Base-by-base conservation (phyloP, 2,888 invertebrate genomes). In the Habroteleia sp. region DNA sequence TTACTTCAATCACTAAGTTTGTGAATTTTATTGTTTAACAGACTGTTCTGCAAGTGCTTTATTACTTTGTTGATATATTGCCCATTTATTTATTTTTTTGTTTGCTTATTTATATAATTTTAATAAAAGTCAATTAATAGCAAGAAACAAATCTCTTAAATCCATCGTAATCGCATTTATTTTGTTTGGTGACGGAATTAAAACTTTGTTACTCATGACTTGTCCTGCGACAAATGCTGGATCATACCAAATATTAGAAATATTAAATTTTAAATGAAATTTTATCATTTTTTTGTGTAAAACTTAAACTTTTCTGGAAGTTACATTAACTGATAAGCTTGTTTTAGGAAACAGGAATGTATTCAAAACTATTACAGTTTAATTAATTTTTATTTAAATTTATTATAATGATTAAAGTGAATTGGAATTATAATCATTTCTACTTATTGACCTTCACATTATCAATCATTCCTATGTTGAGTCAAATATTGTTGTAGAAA, bases 201-300 rank as follows among this genome's bases (percentile, higher is more conserved):
- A 33, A 5, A 44, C 16, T 41, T 23, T 17, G 14, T 37, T 50
- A 44, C 14, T 25, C 54, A 65, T 52, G 35, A 35, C 54, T 8
- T 62, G 16, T 1, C 31, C 41, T 20, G 62, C 52, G 42, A 52
- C 31, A 52, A 63, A 33, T 52, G 63, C 52, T 52, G 52, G 25
- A 44, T 27, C 44, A 65, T 65, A 52, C 65, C 65, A 52, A 65
- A 63, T 23, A 39, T 52, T 52, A 35, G 20, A 4, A 37, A 27
- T 29, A 3, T 29, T 29, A n/a, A n/a, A n/a, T 8, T 3, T 23
- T 13, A 52, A 35, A 14, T 4, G 14, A 11, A 6, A 46, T 46
- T 60, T 60, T 17, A 5, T 58, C n/a, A n/a, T n/a, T n/a, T n/a
- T n/a, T n/a, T n/a, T n/a, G n/a, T n/a, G n/a, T n/a, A n/a, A n/a